Evolutionary conservation across 2,797 vertebrate genomes (phyloP), one percentile per base, ranked within the genome.

Genomic region (Lemur catta): DNA sequence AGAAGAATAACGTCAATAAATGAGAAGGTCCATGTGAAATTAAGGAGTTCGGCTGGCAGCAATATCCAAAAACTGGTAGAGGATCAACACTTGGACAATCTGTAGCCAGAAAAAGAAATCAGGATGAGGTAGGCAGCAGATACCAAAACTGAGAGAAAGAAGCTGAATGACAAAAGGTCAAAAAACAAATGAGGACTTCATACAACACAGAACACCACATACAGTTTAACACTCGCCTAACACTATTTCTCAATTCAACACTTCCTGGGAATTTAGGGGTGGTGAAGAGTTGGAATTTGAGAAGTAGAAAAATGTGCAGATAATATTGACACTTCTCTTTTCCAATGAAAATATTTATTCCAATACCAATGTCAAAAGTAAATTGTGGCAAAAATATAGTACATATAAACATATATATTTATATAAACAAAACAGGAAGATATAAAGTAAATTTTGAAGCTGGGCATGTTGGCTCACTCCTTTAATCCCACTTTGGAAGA

Each of bases 351-450:
- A 52, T 35, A 52, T 67, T 89, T 82, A 74, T 30, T 33, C 59
- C 26, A 90, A 84, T 30, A 28, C 55, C 84, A 91, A 74, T 82
- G 38, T 43, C 79, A 26, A 76, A 69, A 88, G 33, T 41, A 93
- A 81, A 94, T 17, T 92, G 14, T 46, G 18, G 38, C 48, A 95
- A 97, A 93, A 93, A 65, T 59, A 67, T 9, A 59, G 24, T n/a
- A 72, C 14, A 94, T 55, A 84, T 52, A 81, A 89, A 65, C 41
- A 43, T 4, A 50, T 43, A 65, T 20, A 80, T 59, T 69, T 46
- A 43, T 33, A 63, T 30, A 52, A 89, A 82, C 41, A 78, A 78
- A 78, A 52, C 3, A 65, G 33, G 20, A 55, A 75, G 50, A 50
- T 33, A 43, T 8, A 20, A 61, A 81, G 38, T 63, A 33, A 81